Conservation (phyloP, 2,113 vertebrate genomes). For the Toxotes jaculatrix region DNA sequence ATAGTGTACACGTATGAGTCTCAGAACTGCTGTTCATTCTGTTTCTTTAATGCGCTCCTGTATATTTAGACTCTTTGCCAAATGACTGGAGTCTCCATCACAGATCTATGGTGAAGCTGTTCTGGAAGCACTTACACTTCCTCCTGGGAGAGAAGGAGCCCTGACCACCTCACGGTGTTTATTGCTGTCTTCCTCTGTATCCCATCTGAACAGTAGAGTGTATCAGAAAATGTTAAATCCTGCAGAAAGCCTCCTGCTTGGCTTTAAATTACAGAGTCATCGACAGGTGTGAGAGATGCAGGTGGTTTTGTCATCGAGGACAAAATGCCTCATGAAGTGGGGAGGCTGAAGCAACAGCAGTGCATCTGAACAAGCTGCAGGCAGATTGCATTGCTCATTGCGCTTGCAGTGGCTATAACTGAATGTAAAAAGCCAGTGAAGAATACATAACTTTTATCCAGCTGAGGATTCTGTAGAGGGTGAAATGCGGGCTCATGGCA, state of each 20-base stretch:
- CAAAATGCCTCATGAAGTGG: slow-evolving; percentile 29
- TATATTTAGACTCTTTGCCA: slow-evolving; percentile 50
- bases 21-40: slow-evolving; percentile 23
- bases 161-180: slow-evolving; percentile 60
- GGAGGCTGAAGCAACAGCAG: slow-evolving; percentile 5
- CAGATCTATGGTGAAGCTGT: slow-evolving; percentile 65
- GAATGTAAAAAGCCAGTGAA: background rate
- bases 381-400: background rate
- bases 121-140: slow-evolving; percentile 57
- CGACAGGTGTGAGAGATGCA: slow-evolving; percentile 72
- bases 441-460: background rate
- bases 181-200: slow-evolving; percentile 49
- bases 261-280: slow-evolving; percentile 60
- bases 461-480: background rate
- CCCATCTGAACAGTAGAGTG: slow-evolving; percentile 44
- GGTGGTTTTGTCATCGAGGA: slow-evolving; percentile 71
- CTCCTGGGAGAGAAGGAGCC: slow-evolving; percentile 49
- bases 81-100: slow-evolving; percentile 68
- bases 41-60: slow-evolving; percentile 40
- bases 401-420: background rate
- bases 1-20: slow-evolving; percentile 7
- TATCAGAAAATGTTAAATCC: slow-evolving; percentile 53
- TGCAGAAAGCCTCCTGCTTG: slow-evolving; percentile 44
- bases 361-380: slow-evolving; percentile 15
- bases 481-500: background rate